Percentiles rank a stretch among this genome's conserved stretches.
Evolutionary conservation across 2,797 vertebrate species (phyloP).

Genomic region (Coregonus suidteri): DNA sequence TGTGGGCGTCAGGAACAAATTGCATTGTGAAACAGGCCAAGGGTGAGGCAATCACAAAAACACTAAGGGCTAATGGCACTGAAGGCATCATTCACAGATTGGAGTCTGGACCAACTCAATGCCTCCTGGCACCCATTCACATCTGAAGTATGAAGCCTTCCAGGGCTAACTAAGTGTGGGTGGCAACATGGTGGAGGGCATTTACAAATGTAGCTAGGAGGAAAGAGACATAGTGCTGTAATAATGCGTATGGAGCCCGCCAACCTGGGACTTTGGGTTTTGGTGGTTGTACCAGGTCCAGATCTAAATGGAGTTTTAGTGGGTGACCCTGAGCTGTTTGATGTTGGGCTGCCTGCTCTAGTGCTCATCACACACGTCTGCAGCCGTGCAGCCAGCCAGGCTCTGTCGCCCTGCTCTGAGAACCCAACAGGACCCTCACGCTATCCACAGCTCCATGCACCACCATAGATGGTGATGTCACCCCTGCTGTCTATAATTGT

Average conservation of each 20-base stretch:
- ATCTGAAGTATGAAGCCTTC: constrained; percentile 5
- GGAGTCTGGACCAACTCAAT: constrained; percentile 50
- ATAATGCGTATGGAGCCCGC: constrained; percentile 17
- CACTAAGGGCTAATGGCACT: constrained; percentile 51
- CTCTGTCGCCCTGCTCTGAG: constrained; percentile 52
- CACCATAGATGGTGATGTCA: constrained; percentile 71
- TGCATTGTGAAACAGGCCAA: constrained; percentile 48
- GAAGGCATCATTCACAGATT: constrained; percentile 55
- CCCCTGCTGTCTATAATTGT: constrained; percentile 55
- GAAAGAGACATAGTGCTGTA: constrained; percentile 52
- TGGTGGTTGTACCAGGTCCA: constrained; percentile 46
- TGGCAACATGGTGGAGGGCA: constrained; percentile 32
- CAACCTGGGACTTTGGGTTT: constrained; percentile 43
- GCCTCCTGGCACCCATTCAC: constrained; percentile 41
- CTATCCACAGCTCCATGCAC: constrained; percentile 41
- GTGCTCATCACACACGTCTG: constrained; percentile 65
- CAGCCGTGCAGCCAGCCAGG: constrained; percentile 21
- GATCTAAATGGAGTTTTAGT: constrained; percentile 67
- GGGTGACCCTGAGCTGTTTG: constrained; percentile 69
- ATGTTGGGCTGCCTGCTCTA: constrained; percentile 67
- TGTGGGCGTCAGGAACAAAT: constrained; percentile 38
- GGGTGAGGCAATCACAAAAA: constrained; percentile 34
- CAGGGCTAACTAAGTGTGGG: constrained; percentile 35
- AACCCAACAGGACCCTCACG: constrained; percentile 49
- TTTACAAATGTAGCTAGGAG: constrained; percentile 61